Evolutionary conservation across 2,113 vertebrate genomes (phyloP).

Genomic region (Brachyistius frenatus): DNA sequence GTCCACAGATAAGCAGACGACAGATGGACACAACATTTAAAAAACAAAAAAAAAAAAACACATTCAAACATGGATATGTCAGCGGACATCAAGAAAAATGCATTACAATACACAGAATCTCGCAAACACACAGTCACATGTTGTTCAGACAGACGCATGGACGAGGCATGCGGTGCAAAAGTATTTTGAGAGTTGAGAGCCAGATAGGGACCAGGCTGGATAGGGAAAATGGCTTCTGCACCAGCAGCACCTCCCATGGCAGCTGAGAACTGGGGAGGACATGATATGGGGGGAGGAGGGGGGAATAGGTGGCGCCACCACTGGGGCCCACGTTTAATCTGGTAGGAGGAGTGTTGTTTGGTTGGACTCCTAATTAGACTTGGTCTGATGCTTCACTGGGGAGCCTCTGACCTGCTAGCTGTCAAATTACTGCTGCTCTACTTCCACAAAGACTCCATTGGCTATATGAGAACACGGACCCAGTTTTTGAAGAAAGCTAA

Average conservation of each 20-base stretch:
- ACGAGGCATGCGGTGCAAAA: constrained; percentile 74
- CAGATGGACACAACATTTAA: constrained; percentile 71
- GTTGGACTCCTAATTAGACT: constrained; percentile 81
- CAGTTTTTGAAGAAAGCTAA: constrained; percentile 64
- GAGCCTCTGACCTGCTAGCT: constrained; percentile 75
- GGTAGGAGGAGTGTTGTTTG: constrained; percentile 86
- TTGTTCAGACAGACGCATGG: constrained; percentile 65
- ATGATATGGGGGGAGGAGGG: constrained; percentile 21
- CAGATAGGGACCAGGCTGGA: constrained; percentile 75
- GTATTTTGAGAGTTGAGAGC: constrained; percentile 69
- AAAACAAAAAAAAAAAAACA: constrained; percentile 55
- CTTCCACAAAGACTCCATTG: constrained; percentile 67
- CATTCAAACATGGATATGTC: constrained; percentile 62
- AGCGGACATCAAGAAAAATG: constrained; percentile 62
- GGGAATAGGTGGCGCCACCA: constrained; percentile 44
- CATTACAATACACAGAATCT: constrained; percentile 59
- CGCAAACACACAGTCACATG: constrained; percentile 67
- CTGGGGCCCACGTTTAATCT: constrained; percentile 54
- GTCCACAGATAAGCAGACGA: constrained; percentile 65
- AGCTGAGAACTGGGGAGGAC: constrained; percentile 52
- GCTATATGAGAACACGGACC: constrained; percentile 51
- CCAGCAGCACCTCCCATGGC: constrained; percentile 64
- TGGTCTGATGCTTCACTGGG: constrained; percentile 74
- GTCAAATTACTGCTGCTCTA: constrained; percentile 81
- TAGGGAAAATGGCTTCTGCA: constrained; percentile 75